phyloP scores from a whole-genome alignment of 2,113 vertebrate species.

The Lota lota region DNA sequence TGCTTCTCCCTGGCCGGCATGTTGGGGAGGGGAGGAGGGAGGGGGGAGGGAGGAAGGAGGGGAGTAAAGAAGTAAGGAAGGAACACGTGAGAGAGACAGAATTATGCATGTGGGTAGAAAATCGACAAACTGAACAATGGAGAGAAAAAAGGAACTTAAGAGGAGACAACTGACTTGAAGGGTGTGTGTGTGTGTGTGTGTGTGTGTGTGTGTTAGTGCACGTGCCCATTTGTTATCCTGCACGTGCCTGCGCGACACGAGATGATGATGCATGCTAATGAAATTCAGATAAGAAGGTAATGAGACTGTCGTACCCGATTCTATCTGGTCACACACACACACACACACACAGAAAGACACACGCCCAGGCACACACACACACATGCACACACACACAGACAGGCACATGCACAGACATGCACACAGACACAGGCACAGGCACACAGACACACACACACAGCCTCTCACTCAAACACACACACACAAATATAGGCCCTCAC shows the following conservation, averaged over 20 bases:
- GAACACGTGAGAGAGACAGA: no score
- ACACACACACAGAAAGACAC: neutral
- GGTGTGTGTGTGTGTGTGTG: neutral
- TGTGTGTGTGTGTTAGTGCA: neutral
- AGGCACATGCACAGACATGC: slow-evolving; percentile 20
- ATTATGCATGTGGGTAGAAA: no score
- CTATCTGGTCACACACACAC: neutral
- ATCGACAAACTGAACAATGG: no score
- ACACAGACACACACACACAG: neutral
- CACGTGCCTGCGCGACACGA: slow-evolving; percentile 1
- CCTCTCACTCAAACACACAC: neutral
- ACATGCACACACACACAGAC: neutral
- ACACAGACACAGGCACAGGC: slow-evolving; percentile 1
- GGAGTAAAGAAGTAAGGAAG: no score
- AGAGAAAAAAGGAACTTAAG: no score
- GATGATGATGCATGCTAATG: slow-evolving; percentile 47
- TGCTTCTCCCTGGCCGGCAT: no score
- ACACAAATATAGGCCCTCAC: no score
- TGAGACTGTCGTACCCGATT: slow-evolving; percentile 33
- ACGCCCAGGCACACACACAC: neutral
- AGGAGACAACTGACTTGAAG: neutral
- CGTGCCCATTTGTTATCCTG: neutral
- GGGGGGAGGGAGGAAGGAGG: no score
- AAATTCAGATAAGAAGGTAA: slow-evolving; percentile 54
- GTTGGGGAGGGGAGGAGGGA: no score